Conservation (phyloP, 2,113 vertebrate species). For the Anarhynchus alexandrinus region DNA sequence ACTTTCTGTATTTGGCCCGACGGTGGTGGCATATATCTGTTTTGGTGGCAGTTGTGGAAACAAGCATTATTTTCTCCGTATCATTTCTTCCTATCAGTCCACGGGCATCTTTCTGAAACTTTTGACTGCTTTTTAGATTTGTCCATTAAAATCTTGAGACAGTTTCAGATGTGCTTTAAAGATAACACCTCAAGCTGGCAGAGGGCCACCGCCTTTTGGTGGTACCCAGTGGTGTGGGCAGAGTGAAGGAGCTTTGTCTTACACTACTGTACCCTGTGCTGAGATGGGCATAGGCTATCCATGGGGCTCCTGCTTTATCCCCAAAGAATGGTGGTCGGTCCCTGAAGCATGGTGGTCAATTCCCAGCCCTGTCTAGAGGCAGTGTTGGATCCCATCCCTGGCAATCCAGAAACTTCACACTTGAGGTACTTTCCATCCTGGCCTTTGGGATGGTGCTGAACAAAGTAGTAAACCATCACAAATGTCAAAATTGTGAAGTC, state of each 20-base stretch:
- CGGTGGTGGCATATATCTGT: fast-evolving
- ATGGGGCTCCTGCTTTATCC: neutral
- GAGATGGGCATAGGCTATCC: fast-evolving
- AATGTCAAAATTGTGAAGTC: neutral
- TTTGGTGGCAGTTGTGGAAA: neutral
- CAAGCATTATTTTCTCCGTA: neutral
- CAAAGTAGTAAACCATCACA: neutral
- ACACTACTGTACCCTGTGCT: neutral
- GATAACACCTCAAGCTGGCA: neutral
- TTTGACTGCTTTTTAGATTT: neutral
- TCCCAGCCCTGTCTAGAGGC: fast-evolving
- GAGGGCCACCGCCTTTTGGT: neutral
- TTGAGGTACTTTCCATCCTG: fast-evolving
- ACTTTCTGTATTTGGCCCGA: neutral
- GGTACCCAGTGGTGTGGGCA: fast-evolving
- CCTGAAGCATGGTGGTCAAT: fast-evolving
- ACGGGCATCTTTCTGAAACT: neutral
- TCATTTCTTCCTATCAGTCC: neutral
- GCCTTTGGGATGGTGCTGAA: fast-evolving
- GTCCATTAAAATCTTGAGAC: neutral
- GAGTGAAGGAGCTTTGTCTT: neutral
- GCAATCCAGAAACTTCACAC: neutral
- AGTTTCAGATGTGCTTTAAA: neutral
- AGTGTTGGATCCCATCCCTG: neutral
- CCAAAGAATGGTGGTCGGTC: fast-evolving